These are phyloP conservation scores for Caenorhabditis tropicalis DNA, from an alignment of 1,140 invertebrate genomes.

Conservation along the genomic window DNA sequence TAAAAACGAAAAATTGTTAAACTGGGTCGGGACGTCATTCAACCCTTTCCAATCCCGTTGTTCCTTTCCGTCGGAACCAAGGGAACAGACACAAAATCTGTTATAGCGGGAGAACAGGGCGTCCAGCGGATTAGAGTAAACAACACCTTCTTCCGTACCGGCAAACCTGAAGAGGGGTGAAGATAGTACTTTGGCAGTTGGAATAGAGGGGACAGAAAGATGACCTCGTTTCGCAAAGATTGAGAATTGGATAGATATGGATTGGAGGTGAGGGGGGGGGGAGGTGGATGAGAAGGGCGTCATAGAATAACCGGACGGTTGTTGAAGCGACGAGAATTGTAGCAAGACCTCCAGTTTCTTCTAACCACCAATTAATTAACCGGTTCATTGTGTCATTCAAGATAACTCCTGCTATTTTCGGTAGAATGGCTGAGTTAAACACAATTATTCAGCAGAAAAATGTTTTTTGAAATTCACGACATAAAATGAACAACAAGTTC, in stretches of 20 bases:
- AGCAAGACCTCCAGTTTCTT: neutral
- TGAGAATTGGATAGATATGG: constrained; percentile 40
- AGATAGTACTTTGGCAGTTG: neutral
- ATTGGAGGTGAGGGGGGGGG: neutral
- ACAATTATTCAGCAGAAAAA: too few relatives aligned
- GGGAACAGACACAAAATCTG: neutral
- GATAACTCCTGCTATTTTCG: too few relatives aligned
- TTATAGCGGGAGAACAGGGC: neutral
- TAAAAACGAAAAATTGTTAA: too few relatives aligned
- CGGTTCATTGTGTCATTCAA: neutral
- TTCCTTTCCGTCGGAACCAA: neutral
- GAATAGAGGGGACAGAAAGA: neutral
- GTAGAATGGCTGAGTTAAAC: too few relatives aligned
- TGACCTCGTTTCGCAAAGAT: neutral
- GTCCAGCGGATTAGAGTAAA: neutral
- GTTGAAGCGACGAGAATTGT: neutral
- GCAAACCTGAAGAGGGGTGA: neutral
- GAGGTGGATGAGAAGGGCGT: neutral
- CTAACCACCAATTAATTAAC: neutral
- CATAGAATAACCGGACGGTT: neutral
- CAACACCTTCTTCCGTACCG: neutral
- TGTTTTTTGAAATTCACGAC: too few relatives aligned
- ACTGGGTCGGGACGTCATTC: too few relatives aligned
- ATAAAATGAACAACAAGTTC: too few relatives aligned
- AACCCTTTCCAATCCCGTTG: neutral